phyloP scores from a whole-genome alignment of 2,888 invertebrate species.

The Xanthia icteritia region DNA sequence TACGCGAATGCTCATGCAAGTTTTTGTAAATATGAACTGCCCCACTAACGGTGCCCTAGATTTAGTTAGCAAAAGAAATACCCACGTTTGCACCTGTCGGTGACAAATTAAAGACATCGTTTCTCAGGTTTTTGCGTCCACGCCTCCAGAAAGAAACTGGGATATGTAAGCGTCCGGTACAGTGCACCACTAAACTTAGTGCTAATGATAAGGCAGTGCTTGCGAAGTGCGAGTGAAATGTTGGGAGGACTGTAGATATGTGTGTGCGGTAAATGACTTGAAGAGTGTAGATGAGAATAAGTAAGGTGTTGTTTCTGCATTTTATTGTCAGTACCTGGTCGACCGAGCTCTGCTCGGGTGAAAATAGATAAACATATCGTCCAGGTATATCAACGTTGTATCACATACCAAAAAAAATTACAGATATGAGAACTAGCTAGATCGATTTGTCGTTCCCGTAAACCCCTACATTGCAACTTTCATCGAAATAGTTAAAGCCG shows the following conservation, averaged over 20 bases:
- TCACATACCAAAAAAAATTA: too few relatives aligned
- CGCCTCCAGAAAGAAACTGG: constrained; percentile 16
- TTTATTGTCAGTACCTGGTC: neutral
- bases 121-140: constrained; percentile 33
- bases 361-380: too few relatives aligned
- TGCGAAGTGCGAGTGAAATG: neutral
- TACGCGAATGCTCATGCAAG: too few relatives aligned
- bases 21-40: neutral
- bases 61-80: constrained; percentile 3
- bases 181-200: constrained; percentile 28
- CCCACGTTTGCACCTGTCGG: constrained; percentile 13
- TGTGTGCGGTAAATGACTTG: neutral
- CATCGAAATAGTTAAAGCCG: too few relatives aligned
- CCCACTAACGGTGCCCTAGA: neutral
- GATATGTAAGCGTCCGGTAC: constrained; percentile 5
- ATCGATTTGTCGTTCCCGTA: too few relatives aligned
- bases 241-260: neutral
- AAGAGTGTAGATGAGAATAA: neutral
- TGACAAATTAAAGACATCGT: constrained; percentile 42
- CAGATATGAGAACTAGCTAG: too few relatives aligned
- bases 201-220: constrained; percentile 15
- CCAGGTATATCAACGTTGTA: too few relatives aligned
- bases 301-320: neutral
- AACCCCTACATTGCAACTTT: too few relatives aligned
- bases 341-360: too few relatives aligned